Evolutionary conservation across 2,888 invertebrate species (phyloP), one percentile per base, ranked within the genome.

Genomic region (Trachelus troglodyta): DNA sequence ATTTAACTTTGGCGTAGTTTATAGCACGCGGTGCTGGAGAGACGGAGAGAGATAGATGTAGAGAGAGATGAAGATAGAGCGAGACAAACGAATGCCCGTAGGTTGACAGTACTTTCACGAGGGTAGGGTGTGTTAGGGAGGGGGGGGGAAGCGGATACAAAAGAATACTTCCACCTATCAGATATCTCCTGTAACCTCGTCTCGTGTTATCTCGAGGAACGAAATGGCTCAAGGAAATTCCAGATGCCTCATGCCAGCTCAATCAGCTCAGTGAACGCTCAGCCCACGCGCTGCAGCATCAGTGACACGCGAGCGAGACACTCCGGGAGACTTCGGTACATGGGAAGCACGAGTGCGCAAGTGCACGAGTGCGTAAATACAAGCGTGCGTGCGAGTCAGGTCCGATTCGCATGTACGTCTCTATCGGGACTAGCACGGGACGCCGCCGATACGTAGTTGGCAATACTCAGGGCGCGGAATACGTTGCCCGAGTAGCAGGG

Each of bases 1-100:
- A 91, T 91, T 91, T 90, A 91, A 91, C 90, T 91, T 91, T 87
- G 85, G 85, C 87, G 88, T 88, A 89, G 89, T 89, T 89, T 88
- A 87, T 88, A 89, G 86, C 86, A 85, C 85, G 86, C 82, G 79
- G 82, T 80, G 79, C 74, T 77, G 79, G 31, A 71, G 71, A 56
- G 56, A 56, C 56, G 56, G 56, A 56, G 56, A 56, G 23, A 56
- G 56, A 56, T 23, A 23, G 56, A 23, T 6, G 23, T 23, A 56
- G 56, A 56, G 23, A 15, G 23, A 23, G 23, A 56, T 23, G 1
- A 23, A 56, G 56, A 56, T 2, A 23, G 56, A 56, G 56, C 9
- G 56, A 56, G 56, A 56, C 56, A 23, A 23, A 56, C 56, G 23
- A 23, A 15, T 56, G 2, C 56, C 56, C 23, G 23, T 56, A 56